These are phyloP conservation scores for Zygogramma bicolorata DNA, from an alignment of 2,888 invertebrate species.

Conservation along the genomic window DNA sequence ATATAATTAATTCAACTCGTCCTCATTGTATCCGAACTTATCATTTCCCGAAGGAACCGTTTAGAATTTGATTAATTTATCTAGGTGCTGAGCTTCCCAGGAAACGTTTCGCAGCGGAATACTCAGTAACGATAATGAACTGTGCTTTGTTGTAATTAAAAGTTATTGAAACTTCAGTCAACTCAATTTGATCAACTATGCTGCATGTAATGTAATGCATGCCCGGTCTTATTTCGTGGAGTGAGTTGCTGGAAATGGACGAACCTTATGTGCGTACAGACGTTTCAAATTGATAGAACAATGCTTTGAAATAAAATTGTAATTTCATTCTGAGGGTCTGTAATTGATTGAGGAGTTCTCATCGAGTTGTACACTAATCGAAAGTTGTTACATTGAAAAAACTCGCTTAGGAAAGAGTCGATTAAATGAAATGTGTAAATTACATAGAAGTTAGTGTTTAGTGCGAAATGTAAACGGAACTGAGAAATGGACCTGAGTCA, in stretches of 20 bases:
- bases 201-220: slow-evolving; percentile 36
- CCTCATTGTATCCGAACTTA: background rate
- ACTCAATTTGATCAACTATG: slow-evolving; percentile 43
- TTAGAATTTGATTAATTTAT: slow-evolving; percentile 8
- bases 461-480: too few species aligned
- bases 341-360: too few species aligned
- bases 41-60: slow-evolving; percentile 6
- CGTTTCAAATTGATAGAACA: background rate
- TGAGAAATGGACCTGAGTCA: too few species aligned
- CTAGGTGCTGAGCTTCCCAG: slow-evolving; percentile 12
- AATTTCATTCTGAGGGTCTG: too few species aligned
- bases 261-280: background rate
- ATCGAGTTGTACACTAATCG: too few species aligned
- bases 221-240: background rate
- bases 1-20: background rate
- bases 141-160: slow-evolving; percentile 39
- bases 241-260: background rate
- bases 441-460: too few species aligned
- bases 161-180: slow-evolving; percentile 43
- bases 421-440: too few species aligned
- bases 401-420: too few species aligned
- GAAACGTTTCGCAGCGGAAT: slow-evolving; percentile 7
- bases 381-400: too few species aligned
- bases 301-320: background rate
- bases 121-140: slow-evolving; percentile 15